phyloP scores from a whole-genome alignment of 2,113 vertebrate genomes.

The Mola mola region DNA sequence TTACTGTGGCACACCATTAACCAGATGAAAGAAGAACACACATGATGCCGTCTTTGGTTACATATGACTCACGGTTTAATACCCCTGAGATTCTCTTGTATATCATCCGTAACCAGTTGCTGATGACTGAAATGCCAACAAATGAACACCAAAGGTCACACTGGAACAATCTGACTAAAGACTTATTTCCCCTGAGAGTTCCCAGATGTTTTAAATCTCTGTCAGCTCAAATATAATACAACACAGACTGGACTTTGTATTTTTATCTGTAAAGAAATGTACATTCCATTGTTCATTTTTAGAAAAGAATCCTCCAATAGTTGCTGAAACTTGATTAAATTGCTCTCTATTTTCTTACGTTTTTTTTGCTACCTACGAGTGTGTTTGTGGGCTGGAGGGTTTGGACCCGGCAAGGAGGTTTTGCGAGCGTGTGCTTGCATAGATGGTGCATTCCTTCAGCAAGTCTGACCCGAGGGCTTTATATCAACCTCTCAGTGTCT shows the following conservation, averaged over 20 bases:
- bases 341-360: slow-evolving; percentile 37
- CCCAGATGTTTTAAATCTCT: slow-evolving; percentile 20
- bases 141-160: slow-evolving; percentile 27
- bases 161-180: slow-evolving; percentile 10
- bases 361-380: slow-evolving; percentile 12
- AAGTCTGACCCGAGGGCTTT: slow-evolving; percentile 20
- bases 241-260: slow-evolving; percentile 24
- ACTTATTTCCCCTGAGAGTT: slow-evolving; percentile 1
- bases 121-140: slow-evolving; percentile 17
- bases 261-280: slow-evolving; percentile 50
- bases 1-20: neutral
- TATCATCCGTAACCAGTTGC: slow-evolving; percentile 18
- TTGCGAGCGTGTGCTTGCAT: slow-evolving; percentile 1
- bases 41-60: neutral
- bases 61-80: neutral
- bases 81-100: neutral
- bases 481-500: slow-evolving; percentile 31
- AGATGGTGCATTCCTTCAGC: slow-evolving; percentile 31
- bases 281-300: slow-evolving; percentile 62
- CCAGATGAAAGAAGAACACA: slow-evolving; percentile 11
- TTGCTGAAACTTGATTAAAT: slow-evolving; percentile 52
- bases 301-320: slow-evolving; percentile 26
- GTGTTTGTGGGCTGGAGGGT: slow-evolving; percentile 18
- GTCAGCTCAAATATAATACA: neutral
- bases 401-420: slow-evolving; percentile 1